A percentile compares a stretch with the other conserved stretches of the same genome.
These are phyloP conservation scores for Halesus radiatus DNA, from an alignment of 1,140 invertebrate species.

Conservation along the genomic window DNA sequence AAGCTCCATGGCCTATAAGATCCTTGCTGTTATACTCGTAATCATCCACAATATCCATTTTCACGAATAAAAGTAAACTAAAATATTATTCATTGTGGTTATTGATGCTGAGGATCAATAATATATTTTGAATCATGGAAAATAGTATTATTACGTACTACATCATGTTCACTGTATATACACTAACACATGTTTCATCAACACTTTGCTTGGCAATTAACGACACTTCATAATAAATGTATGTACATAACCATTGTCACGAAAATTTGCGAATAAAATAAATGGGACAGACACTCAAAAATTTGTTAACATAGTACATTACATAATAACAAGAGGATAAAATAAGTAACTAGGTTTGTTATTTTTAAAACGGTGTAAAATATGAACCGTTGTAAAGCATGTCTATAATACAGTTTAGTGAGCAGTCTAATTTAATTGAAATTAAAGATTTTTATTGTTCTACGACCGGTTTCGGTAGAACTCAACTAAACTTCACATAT, in stretches of 20 bases:
- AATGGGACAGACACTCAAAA: conserved; percentile 23
- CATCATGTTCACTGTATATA: conserved; percentile 48
- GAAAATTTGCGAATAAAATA: conserved; percentile 41
- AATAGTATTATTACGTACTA: conserved; percentile 42
- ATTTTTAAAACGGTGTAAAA: no score
- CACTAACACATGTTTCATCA: conserved; percentile 41
- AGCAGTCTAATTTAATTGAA: no score
- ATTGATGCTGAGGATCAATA: conserved; percentile 49
- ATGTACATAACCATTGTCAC: conserved; percentile 45
- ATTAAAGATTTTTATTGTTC: no score
- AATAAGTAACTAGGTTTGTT: no score
- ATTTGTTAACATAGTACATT: conserved; percentile 37
- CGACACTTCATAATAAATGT: conserved; percentile 23
- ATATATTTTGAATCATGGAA: conserved; percentile 41
- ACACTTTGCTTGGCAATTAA: conserved; percentile 16
- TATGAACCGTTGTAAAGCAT: no score
- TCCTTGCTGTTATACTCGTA: conserved; percentile 98
- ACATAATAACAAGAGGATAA: no score
- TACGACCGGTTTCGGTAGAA: no score
- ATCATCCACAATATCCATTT: conserved; percentile 94
- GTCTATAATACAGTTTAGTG: no score
- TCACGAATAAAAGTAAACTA: conserved; percentile 40
- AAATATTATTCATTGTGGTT: conserved; percentile 42
- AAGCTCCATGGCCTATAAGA: conserved; percentile 98
- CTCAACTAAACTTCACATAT: no score